Evolutionary conservation across 2,797 vertebrate species (phyloP).

Genomic region (Corythornis leucogaster): DNA sequence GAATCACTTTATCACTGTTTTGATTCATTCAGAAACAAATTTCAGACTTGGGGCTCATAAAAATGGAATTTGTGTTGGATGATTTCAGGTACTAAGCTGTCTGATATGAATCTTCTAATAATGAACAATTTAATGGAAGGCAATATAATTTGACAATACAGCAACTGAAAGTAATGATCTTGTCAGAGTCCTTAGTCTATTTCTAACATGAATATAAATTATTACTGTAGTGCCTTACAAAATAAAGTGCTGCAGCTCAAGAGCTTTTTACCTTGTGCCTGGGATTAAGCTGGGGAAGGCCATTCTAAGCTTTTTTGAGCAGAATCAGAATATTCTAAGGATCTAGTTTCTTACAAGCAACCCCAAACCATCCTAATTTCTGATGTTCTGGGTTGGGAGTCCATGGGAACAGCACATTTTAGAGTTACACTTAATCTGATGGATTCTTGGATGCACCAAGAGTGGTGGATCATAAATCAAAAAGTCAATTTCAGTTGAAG

Average conservation of each 20-base stretch:
- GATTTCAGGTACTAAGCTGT: not conserved
- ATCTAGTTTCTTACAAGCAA: not conserved
- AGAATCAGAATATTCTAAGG: not conserved
- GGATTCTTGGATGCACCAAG: not conserved
- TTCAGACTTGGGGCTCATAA: not conserved
- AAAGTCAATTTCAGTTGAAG: not conserved
- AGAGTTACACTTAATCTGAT: not conserved
- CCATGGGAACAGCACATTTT: rapidly evolving
- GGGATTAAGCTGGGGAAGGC: not conserved
- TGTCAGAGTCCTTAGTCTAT: not conserved
- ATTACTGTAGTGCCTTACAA: not conserved
- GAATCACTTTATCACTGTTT: not conserved
- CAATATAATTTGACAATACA: not conserved
- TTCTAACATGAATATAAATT: not conserved
- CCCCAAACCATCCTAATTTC: not conserved
- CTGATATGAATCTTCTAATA: not conserved
- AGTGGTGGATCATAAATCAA: not conserved
- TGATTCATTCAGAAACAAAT: conserved; percentile 1
- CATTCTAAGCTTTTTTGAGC: not conserved
- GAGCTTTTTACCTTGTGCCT: not conserved
- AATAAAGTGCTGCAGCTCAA: not conserved
- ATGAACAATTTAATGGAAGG: conserved; percentile 19
- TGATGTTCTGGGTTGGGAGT: not conserved
- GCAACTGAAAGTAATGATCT: not conserved
- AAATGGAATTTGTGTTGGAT: not conserved